Evolutionary conservation across 2,888 invertebrate species (phyloP).

Genomic region (Coleophora deauratella): DNA sequence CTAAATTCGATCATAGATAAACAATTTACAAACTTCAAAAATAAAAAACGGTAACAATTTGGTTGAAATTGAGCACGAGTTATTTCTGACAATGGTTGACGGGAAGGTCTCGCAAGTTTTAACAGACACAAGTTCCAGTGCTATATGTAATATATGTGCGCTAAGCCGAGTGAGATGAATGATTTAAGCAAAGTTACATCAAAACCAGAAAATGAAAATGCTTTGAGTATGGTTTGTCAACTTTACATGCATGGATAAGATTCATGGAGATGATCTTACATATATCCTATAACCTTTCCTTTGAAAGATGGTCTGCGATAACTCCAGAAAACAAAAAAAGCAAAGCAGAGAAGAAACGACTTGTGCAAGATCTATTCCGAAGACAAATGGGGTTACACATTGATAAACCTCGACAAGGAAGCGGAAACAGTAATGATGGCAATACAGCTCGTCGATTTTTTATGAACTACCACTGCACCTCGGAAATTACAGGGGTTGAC

Average conservation of each 20-base stretch:
- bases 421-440: constrained; percentile 11
- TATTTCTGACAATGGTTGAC: too few relatives aligned
- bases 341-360: constrained; percentile 4
- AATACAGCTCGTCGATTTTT: constrained; percentile 14
- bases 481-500: not conserved
- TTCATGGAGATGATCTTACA: constrained; percentile 1
- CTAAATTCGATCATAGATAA: constrained; percentile 12
- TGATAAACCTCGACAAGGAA: constrained; percentile 7
- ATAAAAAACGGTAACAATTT: constrained; percentile 12
- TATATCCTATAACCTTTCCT: not conserved
- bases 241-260: not conserved
- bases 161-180: too few relatives aligned
- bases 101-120: too few relatives aligned
- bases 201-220: too few relatives aligned
- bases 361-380: not conserved
- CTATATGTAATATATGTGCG: too few relatives aligned
- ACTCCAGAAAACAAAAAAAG: constrained; percentile 8
- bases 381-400: not conserved
- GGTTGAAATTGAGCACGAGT: constrained; percentile 9
- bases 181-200: too few relatives aligned
- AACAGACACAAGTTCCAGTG: too few relatives aligned
- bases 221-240: not conserved
- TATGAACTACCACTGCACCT: not conserved
- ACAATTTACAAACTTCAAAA: constrained; percentile 9
- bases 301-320: constrained; percentile 9